Percentiles rank a stretch among this genome's conserved stretches.
Evolutionary conservation across 2,113 vertebrate genomes (phyloP).

Genomic region (Oplegnathus fasciatus): DNA sequence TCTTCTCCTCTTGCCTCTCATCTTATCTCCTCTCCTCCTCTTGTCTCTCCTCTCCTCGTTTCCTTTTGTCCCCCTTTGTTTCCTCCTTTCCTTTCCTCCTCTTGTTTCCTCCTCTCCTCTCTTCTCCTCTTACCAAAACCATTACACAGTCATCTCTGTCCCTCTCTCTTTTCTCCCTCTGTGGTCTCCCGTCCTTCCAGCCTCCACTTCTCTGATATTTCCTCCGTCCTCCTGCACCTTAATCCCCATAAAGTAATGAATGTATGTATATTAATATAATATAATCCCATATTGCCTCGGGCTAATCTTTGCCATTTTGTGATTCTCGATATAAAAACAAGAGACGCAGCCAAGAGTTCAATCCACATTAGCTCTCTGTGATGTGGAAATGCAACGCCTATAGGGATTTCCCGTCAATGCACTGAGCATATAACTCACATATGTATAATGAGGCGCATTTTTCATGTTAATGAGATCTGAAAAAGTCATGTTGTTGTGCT

Average conservation of each 20-base stretch:
- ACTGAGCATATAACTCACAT: neutral
- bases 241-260: slow-evolving; percentile 22
- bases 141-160: neutral
- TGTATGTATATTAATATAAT: slow-evolving; percentile 29
- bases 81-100: neutral
- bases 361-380: slow-evolving; percentile 19
- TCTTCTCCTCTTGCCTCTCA: neutral
- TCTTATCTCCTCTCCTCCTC: neutral
- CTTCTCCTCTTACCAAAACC: neutral
- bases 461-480: neutral
- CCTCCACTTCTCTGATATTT: neutral
- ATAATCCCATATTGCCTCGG: slow-evolving; percentile 30
- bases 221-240: neutral
- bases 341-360: too few species aligned
- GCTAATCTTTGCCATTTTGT: slow-evolving; percentile 37
- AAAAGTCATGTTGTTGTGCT: neutral
- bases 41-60: neutral
- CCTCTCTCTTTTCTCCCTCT: neutral
- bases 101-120: neutral
- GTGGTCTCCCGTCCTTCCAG: neutral
- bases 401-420: slow-evolving; percentile 15
- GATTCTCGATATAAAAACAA: slow-evolving; percentile 19
- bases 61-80: neutral
- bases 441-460: neutral
- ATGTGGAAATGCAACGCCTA: neutral